Evolutionary conservation across 2,888 invertebrate species (phyloP).

Genomic region (Drosophila antonietae): DNA sequence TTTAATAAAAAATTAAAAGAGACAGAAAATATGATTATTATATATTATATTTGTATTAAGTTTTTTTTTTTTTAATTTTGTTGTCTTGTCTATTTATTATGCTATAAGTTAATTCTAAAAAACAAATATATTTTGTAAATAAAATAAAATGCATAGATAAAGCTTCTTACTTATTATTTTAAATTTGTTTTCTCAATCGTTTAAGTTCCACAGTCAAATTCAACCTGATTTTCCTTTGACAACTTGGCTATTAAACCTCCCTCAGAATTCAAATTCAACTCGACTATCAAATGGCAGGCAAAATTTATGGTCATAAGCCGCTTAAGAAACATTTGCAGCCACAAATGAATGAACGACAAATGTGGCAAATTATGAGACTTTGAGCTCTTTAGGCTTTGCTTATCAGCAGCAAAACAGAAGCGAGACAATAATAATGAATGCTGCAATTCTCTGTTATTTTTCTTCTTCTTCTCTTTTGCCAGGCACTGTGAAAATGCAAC

Average conservation of each 20-base stretch:
- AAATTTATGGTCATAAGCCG: slow-evolving; percentile 81
- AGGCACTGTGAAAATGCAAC: slow-evolving; percentile 72
- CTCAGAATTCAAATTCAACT: not conserved
- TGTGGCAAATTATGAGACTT: slow-evolving; percentile 60
- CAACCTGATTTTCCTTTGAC: not conserved
- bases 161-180: not conserved
- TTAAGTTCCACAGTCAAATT: not conserved
- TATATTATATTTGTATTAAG: no score
- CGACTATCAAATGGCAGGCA: slow-evolving; percentile 27
- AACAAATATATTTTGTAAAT: no score
- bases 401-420: slow-evolving; percentile 78
- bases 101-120: no score
- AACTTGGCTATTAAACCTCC: not conserved
- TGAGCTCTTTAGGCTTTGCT: slow-evolving; percentile 53
- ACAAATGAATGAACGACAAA: slow-evolving; percentile 31
- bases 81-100: no score
- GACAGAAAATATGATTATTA: no score
- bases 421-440: slow-evolving; percentile 60
- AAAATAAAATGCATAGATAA: not conserved
- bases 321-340: slow-evolving; percentile 59
- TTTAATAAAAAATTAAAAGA: no score
- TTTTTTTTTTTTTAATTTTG: no score
- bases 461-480: slow-evolving; percentile 40
- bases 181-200: not conserved
- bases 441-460: slow-evolving; percentile 42